Conservation (phyloP, 2,888 invertebrate genomes). For the Meteorus cinctellus region DNA sequence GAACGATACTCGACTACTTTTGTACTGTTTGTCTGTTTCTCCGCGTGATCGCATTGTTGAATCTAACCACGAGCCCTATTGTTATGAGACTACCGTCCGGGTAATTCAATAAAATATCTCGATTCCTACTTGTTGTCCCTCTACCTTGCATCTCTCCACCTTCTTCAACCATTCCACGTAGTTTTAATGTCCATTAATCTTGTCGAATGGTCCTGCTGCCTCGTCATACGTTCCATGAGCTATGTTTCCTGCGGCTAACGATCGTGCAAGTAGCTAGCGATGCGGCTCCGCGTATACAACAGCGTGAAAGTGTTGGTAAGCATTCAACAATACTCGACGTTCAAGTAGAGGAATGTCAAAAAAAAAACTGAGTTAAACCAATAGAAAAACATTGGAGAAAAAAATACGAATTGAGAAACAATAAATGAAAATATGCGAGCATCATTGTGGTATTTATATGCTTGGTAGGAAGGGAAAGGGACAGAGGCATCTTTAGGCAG, state of each 20-base stretch:
- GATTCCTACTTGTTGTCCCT: conserved; percentile 25
- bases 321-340: conserved; percentile 38
- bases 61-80: conserved; percentile 47
- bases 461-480: background rate
- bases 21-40: conserved; percentile 27
- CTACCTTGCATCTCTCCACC: conserved; percentile 28
- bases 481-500: conserved; percentile 12
- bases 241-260: conserved; percentile 54
- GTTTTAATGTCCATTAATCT: conserved; percentile 50
- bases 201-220: conserved; percentile 49
- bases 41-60: conserved; percentile 49
- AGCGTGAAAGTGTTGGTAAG: conserved; percentile 42
- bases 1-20: conserved; percentile 23
- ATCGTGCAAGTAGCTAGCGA: conserved; percentile 43
- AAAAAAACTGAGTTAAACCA: background rate
- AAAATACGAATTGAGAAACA: background rate
- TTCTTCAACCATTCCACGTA: conserved; percentile 16
- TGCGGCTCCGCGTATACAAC: background rate
- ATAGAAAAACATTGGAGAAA: background rate
- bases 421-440: background rate
- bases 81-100: conserved; percentile 43
- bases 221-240: conserved; percentile 53
- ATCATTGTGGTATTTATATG: too few relatives aligned
- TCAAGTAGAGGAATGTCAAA: background rate
- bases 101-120: conserved; percentile 50